Evolutionary conservation across 2,113 vertebrate genomes (phyloP), one percentile per base, ranked within the genome.

Genomic region (Poecile atricapillus): DNA sequence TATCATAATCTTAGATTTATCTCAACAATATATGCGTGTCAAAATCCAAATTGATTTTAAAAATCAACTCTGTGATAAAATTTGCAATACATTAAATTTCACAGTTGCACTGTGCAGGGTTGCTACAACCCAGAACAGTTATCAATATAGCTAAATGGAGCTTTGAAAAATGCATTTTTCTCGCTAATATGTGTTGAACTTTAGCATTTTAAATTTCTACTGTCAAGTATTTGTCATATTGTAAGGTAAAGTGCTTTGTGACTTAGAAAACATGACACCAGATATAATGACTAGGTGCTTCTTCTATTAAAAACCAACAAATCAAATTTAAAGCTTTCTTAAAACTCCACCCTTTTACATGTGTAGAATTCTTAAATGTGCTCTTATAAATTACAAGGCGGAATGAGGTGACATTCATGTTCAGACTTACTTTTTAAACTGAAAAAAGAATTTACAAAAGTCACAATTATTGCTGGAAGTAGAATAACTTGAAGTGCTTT

Each of bases 1-100:
- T 93, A 84, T 90, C 84, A 83, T 65, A 93, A 86, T 74, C 56
- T 86, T 62, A 87, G 81, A 88, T 55, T 83, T 95, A 77, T 76
- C 74, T 82, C 60, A 43, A n/a, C 47, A 83, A 37, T 69, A 20
- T 19, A 79, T 86, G 67, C 1, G 0, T 77, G 43, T 85, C 78
- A 91, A 78, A 93, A 84, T 87, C n/a, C 43, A 79, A 76, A 92
- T 39, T 90, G 76, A 85, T 91, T 85, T 91, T 76, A 76, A 84
- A 70, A 82, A 74, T 87, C 55, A 87, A 25, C 37, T 89, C 59
- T 68, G 17, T 30, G 71, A 43, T 64, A 50, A 90, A 60, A 84
- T 53, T 59, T 84, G 47, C 17, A 39, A 23, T 76, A 44, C 11
- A 6, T 82, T 58, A 76, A 24, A 35, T 65, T 71, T 76, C 37